phyloP scores from a whole-genome alignment of 2,888 invertebrate species.

The Apamea epomidion region DNA sequence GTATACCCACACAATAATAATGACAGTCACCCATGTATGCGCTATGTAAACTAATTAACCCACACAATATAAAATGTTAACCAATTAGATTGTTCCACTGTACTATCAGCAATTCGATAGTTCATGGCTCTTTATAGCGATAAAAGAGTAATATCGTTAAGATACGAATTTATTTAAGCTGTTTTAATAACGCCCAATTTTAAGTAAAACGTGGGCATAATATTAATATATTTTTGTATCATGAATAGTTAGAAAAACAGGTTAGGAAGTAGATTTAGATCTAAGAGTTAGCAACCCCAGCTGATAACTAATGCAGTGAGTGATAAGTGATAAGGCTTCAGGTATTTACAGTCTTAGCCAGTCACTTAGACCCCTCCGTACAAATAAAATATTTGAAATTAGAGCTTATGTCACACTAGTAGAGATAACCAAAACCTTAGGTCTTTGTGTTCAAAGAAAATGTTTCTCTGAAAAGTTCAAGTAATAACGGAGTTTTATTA shows the following conservation, averaged over 20 bases:
- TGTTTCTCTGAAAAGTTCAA: slow-evolving; percentile 9
- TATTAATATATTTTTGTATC: not conserved
- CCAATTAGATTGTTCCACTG: no score
- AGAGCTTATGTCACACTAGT: slow-evolving; percentile 32
- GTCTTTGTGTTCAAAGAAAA: not conserved
- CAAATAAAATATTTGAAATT: slow-evolving; percentile 1
- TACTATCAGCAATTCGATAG: not conserved
- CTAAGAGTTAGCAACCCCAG: slow-evolving; percentile 46
- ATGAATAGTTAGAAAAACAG: not conserved
- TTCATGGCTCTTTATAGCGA: not conserved
- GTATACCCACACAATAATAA: no score
- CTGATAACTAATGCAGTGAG: slow-evolving; percentile 60
- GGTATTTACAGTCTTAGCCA: slow-evolving; percentile 38
- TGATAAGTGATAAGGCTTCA: slow-evolving; percentile 62
- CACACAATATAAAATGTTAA: no score
- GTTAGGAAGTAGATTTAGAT: slow-evolving; percentile 21
- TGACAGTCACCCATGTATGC: no score
- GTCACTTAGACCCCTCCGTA: slow-evolving; percentile 25
- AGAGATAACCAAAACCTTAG: slow-evolving; percentile 3
- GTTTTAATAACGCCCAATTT: not conserved
- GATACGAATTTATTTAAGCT: not conserved
- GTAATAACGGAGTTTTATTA: not conserved
- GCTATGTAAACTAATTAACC: no score
- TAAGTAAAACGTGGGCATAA: not conserved
- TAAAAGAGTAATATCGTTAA: not conserved